Evolutionary conservation across 2,888 invertebrate species (phyloP).

Genomic region (Drosophila sordidula): DNA sequence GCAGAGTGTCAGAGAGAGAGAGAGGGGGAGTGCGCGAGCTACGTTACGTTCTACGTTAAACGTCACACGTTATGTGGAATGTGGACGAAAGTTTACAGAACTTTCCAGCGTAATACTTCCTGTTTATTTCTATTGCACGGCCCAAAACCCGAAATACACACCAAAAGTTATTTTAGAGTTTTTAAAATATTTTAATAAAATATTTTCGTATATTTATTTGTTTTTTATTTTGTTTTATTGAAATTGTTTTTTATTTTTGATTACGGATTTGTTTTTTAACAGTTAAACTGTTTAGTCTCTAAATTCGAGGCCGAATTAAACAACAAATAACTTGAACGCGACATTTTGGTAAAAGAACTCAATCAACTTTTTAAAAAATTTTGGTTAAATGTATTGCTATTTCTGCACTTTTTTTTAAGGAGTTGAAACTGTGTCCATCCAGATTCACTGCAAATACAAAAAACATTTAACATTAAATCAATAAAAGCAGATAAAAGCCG

Average conservation of each 20-base stretch:
- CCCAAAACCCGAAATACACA: conserved; percentile 23
- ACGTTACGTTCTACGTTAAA: neutral
- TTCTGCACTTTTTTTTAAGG: conserved; percentile 31
- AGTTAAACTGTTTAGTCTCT: conserved; percentile 83
- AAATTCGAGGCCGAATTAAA: conserved; percentile 60
- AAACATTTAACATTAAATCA: conserved; percentile 47
- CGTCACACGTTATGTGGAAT: conserved; percentile 16
- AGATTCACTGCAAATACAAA: conserved; percentile 54
- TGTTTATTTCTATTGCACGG: conserved; percentile 43
- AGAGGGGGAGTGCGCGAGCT: neutral
- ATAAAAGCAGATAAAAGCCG: conserved; percentile 34
- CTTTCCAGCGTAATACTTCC: conserved; percentile 22
- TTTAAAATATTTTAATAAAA: neutral
- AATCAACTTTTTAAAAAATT: neutral
- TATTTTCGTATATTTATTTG: neutral
- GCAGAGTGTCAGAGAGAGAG: neutral
- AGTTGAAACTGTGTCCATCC: conserved; percentile 14
- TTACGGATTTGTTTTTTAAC: conserved; percentile 29
- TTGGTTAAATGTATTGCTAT: neutral
- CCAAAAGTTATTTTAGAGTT: conserved; percentile 9
- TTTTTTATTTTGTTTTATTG: conserved; percentile 7
- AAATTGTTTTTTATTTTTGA: conserved; percentile 10
- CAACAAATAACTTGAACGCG: conserved; percentile 77
- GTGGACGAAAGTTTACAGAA: conserved; percentile 6
- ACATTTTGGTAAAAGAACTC: conserved; percentile 63